Evolutionary conservation across 2,888 invertebrate species (phyloP), one percentile per base, ranked within the genome.

Genomic region (Digitonthophagus gazella): DNA sequence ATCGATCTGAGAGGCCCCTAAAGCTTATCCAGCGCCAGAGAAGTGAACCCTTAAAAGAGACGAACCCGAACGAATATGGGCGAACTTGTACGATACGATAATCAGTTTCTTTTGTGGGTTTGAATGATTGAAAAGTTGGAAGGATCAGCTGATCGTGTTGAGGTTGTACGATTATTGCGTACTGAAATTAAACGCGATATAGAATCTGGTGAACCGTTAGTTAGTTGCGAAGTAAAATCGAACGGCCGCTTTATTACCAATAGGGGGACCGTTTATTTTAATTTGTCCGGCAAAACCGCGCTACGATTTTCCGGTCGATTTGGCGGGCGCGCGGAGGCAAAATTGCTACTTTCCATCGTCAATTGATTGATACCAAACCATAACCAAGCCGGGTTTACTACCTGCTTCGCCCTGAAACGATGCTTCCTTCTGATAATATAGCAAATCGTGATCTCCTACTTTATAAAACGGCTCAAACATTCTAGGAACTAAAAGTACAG

Each of bases 1-100:
- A 75, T 76, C 74, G 75, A 76, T 75, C 73, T 65, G 71, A 72
- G 72, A 66, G 72, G 73, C 73, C 73, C 71, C 73, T 72, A 44
- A 44, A 71, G 72, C 76, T 75, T 75, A 75, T 75, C 74, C 67
- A 56, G 54, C 55, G 61, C 65, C 6, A 70, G 55, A 64, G 67
- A 67, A 14, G 19, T 56, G 67, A 65, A 67, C 64, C 65, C 70
- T 67, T 65, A 28, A 58, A 58, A 6, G 28, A 54, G 44, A 6
- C 65, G 65, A 44, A 14, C 28, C 3, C 11, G 3, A 5, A 57
- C 65, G 68, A 68, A 11, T 18, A 2, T 2, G 15, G 11, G 8
- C 68, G 68, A 65, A 18, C 56, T 44, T 28, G 15, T 2, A 3
- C 67, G 67, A 64, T 22, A n/a, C n/a, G n/a, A n/a, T n/a, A n/a